Evolutionary conservation across 1,140 invertebrate species (phyloP).

Genomic region (Archegozetes longisetosus): DNA sequence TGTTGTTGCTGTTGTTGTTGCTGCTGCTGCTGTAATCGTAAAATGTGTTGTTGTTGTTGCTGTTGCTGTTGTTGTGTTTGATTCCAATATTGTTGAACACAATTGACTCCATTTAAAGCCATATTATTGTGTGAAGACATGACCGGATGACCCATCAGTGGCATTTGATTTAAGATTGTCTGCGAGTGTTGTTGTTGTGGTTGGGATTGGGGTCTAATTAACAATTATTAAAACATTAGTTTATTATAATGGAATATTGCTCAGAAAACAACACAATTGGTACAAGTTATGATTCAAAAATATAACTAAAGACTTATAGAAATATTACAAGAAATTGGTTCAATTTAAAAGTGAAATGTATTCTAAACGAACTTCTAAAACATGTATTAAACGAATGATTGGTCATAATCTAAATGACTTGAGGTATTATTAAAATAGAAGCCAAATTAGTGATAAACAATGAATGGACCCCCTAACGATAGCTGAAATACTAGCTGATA

Average conservation of each 20-base stretch:
- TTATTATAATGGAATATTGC: background rate
- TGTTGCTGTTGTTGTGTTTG: conserved; percentile 5
- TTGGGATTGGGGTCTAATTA: background rate
- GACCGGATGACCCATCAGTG: background rate
- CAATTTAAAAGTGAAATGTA: no score
- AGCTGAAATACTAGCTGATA: no score
- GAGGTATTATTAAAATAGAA: no score
- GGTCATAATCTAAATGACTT: no score
- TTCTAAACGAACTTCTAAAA: no score
- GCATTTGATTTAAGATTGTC: background rate
- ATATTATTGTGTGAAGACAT: background rate
- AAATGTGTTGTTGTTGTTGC: background rate
- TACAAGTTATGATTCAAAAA: no score
- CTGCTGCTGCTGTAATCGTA: background rate
- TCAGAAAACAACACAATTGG: background rate
- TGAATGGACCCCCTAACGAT: no score
- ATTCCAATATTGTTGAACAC: background rate
- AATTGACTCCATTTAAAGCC: background rate
- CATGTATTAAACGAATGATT: no score
- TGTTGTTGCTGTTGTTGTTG: conserved; percentile 8
- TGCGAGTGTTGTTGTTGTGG: background rate
- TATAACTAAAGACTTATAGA: no score
- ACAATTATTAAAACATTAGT: no score
- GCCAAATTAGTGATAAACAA: no score
- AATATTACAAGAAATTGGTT: no score